Percentiles rank a stretch among this genome's conserved stretches.
phyloP scores from a whole-genome alignment of 2,888 invertebrate species.

The Polyploca ridens region DNA sequence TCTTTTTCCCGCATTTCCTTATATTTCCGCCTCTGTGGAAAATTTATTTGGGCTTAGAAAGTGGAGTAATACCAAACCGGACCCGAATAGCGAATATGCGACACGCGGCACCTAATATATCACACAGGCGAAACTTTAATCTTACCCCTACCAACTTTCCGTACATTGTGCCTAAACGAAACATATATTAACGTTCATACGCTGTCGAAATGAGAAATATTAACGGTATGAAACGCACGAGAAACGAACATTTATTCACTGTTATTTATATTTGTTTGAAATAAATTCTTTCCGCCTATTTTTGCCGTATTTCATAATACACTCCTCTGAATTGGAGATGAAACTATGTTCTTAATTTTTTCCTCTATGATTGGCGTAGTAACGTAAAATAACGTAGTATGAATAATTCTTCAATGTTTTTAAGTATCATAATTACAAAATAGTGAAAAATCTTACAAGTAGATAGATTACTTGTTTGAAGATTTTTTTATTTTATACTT shows the following conservation, averaged over 20 bases:
- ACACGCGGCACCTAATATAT: slow-evolving; percentile 67
- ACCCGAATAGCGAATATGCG: slow-evolving; percentile 59
- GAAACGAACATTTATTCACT: not conserved
- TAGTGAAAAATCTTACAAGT: no score
- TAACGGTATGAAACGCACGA: slow-evolving; percentile 15
- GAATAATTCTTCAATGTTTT: no score
- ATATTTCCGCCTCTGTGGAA: slow-evolving; percentile 58
- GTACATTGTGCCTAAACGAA: slow-evolving; percentile 33
- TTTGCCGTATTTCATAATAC: not conserved
- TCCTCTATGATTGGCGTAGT: no score
- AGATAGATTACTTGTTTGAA: no score
- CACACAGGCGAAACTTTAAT: slow-evolving; percentile 58
- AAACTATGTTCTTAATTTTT: no score
- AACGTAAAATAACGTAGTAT: no score
- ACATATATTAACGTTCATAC: slow-evolving; percentile 32
- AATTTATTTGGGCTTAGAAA: slow-evolving; percentile 65
- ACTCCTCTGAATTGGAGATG: no score
- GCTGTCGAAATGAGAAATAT: slow-evolving; percentile 29
- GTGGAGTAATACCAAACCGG: slow-evolving; percentile 59
- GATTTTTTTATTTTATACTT: not conserved
- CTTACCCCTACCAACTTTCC: slow-evolving; percentile 44
- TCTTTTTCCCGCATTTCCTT: slow-evolving; percentile 54
- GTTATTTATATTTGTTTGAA: slow-evolving; percentile 13
- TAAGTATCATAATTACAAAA: no score
- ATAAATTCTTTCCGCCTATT: not conserved